Evolutionary conservation across 2,797 vertebrate genomes (phyloP).

Genomic region (Enteromius mattozi): DNA sequence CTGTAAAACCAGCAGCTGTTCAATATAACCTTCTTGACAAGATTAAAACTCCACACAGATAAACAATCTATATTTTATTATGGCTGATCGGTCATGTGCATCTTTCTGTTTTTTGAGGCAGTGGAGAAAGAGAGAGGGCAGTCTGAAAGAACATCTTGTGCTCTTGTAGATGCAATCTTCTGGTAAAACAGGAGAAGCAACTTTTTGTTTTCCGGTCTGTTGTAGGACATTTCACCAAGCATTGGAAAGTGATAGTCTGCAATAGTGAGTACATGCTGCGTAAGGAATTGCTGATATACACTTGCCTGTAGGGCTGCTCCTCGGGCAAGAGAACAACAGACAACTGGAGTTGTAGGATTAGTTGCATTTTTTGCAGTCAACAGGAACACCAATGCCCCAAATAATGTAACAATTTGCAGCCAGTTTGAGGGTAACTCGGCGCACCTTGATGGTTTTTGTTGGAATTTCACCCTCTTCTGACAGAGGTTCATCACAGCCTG

Average conservation of each 20-base stretch:
- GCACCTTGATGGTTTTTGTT: background rate
- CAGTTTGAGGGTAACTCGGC: background rate
- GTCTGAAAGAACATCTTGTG: slow-evolving; percentile 1
- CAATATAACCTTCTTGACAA: slow-evolving; percentile 77
- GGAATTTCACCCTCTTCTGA: background rate
- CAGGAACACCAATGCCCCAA: background rate
- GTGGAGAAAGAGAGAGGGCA: background rate
- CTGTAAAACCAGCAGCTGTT: slow-evolving; percentile 76
- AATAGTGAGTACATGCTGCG: slow-evolving; percentile 41
- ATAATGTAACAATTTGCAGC: slow-evolving; percentile 27
- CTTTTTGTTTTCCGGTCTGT: slow-evolving; percentile 3
- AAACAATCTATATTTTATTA: slow-evolving; percentile 73
- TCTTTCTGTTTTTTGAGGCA: slow-evolving; percentile 29
- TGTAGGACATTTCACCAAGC: slow-evolving; percentile 1
- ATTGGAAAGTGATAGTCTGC: slow-evolving; percentile 24
- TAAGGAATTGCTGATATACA: slow-evolving; percentile 33
- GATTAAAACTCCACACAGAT: slow-evolving; percentile 79
- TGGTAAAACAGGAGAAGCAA: slow-evolving; percentile 1
- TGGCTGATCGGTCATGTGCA: slow-evolving; percentile 49
- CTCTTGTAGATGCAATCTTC: background rate
- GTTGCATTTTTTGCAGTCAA: slow-evolving; percentile 20
- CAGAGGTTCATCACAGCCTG: background rate
- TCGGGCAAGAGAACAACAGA: slow-evolving; percentile 16
- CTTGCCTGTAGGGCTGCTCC: slow-evolving; percentile 36
- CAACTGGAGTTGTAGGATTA: slow-evolving; percentile 22